phyloP scores from a whole-genome alignment of 2,113 vertebrate species.

The Alligator sinensis region DNA sequence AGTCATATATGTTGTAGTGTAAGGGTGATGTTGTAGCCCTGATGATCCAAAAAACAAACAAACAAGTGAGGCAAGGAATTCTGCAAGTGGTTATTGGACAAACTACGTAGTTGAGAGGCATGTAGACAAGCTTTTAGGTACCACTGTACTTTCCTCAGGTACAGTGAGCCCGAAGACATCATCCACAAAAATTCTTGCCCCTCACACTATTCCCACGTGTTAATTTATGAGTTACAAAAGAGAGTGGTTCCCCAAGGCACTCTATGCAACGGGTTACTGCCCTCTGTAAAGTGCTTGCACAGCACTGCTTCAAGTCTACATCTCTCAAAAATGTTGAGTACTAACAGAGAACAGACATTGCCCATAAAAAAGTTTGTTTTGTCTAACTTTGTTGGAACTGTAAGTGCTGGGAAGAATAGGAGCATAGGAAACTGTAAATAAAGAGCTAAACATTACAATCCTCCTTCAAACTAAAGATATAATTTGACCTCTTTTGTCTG shows the following conservation, averaged over 20 bases:
- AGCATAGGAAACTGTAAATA: neutral
- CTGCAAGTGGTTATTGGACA: too few relatives aligned
- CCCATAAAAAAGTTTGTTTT: neutral
- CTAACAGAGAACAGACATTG: constrained; percentile 5
- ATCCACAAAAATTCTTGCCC: too few relatives aligned
- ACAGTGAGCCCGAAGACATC: too few relatives aligned
- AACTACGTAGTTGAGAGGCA: too few relatives aligned
- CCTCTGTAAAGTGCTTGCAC: neutral
- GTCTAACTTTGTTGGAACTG: neutral
- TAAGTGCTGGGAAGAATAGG: neutral
- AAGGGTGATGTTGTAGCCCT: too few relatives aligned
- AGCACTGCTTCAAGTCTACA: constrained; percentile 12
- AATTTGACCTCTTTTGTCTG: neutral
- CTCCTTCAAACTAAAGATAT: too few relatives aligned
- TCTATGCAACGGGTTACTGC: neutral
- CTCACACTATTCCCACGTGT: neutral
- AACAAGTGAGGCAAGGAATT: too few relatives aligned
- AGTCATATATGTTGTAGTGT: too few relatives aligned
- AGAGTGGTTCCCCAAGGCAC: neutral
- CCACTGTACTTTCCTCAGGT: too few relatives aligned
- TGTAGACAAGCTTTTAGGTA: too few relatives aligned
- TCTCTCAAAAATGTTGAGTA: neutral
- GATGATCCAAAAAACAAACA: too few relatives aligned
- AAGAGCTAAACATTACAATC: neutral
- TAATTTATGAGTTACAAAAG: neutral